phyloP scores from a whole-genome alignment of 2,797 vertebrate genomes.

The Botia kubotai region DNA sequence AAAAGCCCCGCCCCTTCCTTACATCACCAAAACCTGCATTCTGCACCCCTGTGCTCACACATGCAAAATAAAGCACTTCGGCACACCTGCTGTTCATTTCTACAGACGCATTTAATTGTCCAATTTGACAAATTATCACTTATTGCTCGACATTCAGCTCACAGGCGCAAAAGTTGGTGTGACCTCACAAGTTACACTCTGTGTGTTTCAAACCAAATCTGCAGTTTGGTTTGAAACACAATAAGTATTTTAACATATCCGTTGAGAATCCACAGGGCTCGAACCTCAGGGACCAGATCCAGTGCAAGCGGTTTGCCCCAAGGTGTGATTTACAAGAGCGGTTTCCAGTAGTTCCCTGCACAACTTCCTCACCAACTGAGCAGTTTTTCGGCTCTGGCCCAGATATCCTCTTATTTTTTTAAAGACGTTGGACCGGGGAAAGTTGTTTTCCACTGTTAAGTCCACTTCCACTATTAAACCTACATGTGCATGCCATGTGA shows the following conservation, averaged over 20 bases:
- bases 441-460: background rate
- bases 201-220: background rate
- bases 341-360: constrained; percentile 1
- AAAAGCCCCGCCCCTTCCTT: background rate
- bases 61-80: background rate
- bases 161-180: background rate
- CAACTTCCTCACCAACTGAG: background rate
- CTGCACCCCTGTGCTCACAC: background rate
- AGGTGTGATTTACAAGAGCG: background rate
- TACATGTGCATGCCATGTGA: background rate
- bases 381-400: background rate
- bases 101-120: background rate
- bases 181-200: background rate
- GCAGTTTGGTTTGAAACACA: background rate
- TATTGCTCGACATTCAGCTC: background rate
- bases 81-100: background rate
- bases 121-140: background rate
- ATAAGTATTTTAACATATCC: background rate
- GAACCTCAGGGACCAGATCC: background rate
- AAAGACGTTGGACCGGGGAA: background rate
- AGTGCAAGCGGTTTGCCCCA: background rate
- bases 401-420: background rate
- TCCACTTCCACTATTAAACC: background rate
- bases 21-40: background rate
- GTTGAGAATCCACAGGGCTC: background rate